Percentiles rank a stretch among this genome's conserved stretches.
Evolutionary conservation across 53 echinoderm and acorn worm species (phyloP).

Genomic region (Crossaster papposus): DNA sequence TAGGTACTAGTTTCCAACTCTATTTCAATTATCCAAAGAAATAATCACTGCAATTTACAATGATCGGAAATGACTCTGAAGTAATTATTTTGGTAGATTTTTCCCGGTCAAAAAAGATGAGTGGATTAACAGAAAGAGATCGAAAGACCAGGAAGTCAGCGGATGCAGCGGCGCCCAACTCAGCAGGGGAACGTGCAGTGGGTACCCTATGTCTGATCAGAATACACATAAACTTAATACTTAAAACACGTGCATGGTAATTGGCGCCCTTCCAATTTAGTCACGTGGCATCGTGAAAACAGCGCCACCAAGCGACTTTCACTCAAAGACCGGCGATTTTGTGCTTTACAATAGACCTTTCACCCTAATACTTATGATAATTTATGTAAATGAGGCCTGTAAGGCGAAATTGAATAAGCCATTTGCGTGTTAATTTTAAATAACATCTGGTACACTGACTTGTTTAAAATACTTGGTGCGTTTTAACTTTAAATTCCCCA

Average conservation of each 20-base stretch:
- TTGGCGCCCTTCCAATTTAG: neutral
- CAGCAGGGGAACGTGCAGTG: neutral
- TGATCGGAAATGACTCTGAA: constrained; percentile 47
- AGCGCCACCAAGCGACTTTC: constrained; percentile 12
- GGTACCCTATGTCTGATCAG: neutral
- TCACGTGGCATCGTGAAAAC: neutral
- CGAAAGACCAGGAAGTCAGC: constrained; percentile 42
- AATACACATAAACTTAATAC: too few species aligned
- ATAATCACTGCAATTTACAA: neutral
- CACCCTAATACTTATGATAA: too few species aligned
- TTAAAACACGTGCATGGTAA: neutral
- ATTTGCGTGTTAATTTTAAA: too few species aligned
- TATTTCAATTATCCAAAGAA: constrained; percentile 2
- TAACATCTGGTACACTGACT: too few species aligned
- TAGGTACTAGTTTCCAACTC: constrained; percentile 38
- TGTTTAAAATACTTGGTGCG: too few species aligned
- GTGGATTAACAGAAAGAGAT: neutral
- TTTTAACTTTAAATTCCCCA: too few species aligned
- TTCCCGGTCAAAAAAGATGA: neutral
- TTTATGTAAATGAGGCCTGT: too few species aligned
- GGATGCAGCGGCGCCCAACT: constrained; percentile 34
- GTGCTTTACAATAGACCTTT: too few species aligned
- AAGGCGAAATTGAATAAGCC: too few species aligned
- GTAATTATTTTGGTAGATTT: constrained; percentile 18
- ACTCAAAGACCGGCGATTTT: neutral